Conservation (phyloP, 2,888 invertebrate genomes). For the Acrocyrtus sp. region DNA sequence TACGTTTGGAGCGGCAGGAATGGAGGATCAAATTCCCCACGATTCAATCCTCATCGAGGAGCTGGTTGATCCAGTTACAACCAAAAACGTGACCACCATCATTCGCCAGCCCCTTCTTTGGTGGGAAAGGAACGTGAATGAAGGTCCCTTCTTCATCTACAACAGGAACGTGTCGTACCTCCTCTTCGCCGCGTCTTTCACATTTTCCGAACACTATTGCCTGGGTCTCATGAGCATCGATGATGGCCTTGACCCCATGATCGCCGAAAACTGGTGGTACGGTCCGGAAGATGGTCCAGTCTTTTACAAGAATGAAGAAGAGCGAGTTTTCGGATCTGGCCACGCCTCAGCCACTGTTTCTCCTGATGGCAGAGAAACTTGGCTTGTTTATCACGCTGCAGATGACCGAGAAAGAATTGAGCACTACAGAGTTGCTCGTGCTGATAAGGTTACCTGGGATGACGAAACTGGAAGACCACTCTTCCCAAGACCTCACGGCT, state of each 20-base stretch:
- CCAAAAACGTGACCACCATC: slow-evolving; percentile 1
- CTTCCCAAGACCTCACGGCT: slow-evolving; percentile 53
- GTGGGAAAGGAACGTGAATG: slow-evolving; percentile 53
- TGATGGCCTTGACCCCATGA: slow-evolving; percentile 46
- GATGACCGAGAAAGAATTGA: slow-evolving; percentile 16
- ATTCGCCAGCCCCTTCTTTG: slow-evolving; percentile 37
- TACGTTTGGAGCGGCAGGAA: slow-evolving; percentile 45
- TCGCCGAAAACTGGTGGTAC: slow-evolving; percentile 51
- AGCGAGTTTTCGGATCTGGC: slow-evolving; percentile 51
- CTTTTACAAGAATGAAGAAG: slow-evolving; percentile 52
- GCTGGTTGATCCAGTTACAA: slow-evolving; percentile 44
- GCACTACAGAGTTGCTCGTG: slow-evolving; percentile 41
- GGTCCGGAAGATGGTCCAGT: slow-evolving; percentile 45
- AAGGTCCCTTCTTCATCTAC: slow-evolving; percentile 57
- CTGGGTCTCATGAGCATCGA: slow-evolving; percentile 48
- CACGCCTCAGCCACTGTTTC: slow-evolving; percentile 57
- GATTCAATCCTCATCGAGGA: slow-evolving; percentile 39
- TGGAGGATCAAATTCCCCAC: slow-evolving; percentile 8
- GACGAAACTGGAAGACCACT: slow-evolving; percentile 37
- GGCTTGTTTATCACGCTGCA: slow-evolving; percentile 53
- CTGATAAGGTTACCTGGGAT: slow-evolving; percentile 52
- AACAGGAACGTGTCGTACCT: slow-evolving; percentile 44
- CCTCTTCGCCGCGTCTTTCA: slow-evolving; percentile 51
- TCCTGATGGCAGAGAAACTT: slow-evolving; percentile 55
- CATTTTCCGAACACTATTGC: slow-evolving; percentile 53